Percentiles rank a stretch among this genome's conserved stretches.
Evolutionary conservation across 2,113 vertebrate species (phyloP).

Genomic region (Jacana jacana): DNA sequence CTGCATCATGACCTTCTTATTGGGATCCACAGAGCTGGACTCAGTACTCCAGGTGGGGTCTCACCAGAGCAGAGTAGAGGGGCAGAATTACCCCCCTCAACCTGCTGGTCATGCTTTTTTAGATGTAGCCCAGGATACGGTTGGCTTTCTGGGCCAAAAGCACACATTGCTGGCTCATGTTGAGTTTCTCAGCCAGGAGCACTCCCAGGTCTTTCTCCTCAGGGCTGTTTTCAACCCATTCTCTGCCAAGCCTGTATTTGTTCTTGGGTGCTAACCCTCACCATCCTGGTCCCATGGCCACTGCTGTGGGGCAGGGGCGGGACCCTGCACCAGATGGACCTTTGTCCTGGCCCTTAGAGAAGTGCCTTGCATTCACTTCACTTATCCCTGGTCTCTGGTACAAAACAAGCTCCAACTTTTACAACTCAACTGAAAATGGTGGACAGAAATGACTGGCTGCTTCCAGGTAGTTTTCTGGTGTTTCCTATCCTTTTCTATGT

Average conservation of each 20-base stretch:
- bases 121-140: neutral
- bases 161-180: neutral
- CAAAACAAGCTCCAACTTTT: neutral
- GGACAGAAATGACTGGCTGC: neutral
- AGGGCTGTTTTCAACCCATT: neutral
- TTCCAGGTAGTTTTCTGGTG: neutral
- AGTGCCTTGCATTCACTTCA: neutral
- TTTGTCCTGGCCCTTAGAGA: rapidly evolving
- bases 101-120: neutral
- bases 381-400: neutral
- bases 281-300: rapidly evolving
- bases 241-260: neutral
- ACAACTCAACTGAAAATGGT: neutral
- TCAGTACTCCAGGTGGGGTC: neutral
- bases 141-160: neutral
- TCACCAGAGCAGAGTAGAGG: neutral
- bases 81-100: neutral
- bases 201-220: neutral
- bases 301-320: neutral
- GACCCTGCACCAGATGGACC: neutral
- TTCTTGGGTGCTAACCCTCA: neutral
- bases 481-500: neutral
- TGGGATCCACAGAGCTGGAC: neutral
- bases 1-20: neutral
- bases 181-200: neutral